These are phyloP conservation scores for Hypercompe scribonia DNA, from an alignment of 2,888 invertebrate genomes.

Conservation along the genomic window DNA sequence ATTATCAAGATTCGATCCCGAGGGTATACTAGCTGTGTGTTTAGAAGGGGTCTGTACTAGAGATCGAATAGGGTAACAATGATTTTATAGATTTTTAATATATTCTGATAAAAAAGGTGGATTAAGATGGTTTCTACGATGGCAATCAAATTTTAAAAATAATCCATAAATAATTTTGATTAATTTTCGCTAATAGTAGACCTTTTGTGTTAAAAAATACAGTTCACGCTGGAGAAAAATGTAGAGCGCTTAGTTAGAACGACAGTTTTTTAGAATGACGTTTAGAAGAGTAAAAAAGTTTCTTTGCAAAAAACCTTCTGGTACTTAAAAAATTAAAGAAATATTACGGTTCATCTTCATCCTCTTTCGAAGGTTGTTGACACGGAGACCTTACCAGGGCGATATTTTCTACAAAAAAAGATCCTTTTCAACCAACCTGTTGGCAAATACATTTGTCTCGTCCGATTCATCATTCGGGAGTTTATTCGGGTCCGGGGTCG, in stretches of 20 bases:
- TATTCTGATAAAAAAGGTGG: neutral
- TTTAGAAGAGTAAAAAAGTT: neutral
- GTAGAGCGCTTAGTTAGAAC: neutral
- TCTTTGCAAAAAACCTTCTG: neutral
- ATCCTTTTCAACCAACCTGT: slow-evolving; percentile 62
- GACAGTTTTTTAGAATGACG: neutral
- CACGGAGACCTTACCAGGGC: slow-evolving; percentile 11
- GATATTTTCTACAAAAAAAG: slow-evolving; percentile 35
- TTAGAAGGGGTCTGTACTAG: slow-evolving; percentile 23
- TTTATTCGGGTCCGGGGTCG: slow-evolving; percentile 61
- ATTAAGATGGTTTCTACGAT: neutral
- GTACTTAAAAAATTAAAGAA: neutral
- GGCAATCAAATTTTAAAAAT: neutral
- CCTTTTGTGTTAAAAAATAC: too few relatives aligned
- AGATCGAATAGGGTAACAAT: slow-evolving; percentile 13
- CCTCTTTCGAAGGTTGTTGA: neutral
- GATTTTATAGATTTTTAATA: neutral
- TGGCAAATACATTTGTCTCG: slow-evolving; percentile 49
- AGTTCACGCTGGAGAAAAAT: too few relatives aligned
- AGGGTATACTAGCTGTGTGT: slow-evolving; percentile 51
- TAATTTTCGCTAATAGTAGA: too few relatives aligned
- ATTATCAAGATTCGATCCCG: slow-evolving; percentile 60
- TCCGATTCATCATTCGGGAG: slow-evolving; percentile 50
- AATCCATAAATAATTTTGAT: too few relatives aligned
- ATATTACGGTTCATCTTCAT: neutral